Conservation (phyloP, 64 coral and sea anemone genomes). For the Hydrozoanthus tunicans region DNA sequence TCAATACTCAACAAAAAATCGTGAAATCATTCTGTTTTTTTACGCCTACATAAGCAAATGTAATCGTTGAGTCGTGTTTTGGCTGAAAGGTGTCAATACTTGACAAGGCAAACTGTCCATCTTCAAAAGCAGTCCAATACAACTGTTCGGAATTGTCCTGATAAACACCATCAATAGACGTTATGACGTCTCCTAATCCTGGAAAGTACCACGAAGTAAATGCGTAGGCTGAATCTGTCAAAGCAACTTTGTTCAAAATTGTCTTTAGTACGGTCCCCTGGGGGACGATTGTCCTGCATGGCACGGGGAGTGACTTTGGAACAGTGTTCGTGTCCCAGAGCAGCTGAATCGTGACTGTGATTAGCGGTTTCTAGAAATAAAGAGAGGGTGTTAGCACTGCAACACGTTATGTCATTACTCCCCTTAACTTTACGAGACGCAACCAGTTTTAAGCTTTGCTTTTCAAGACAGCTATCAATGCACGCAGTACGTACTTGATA, state of each 20-base stretch:
- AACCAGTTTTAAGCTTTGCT: no score
- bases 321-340: neutral
- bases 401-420: no score
- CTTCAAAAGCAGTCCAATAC: conserved; percentile 15
- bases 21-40: neutral
- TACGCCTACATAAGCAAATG: conserved; percentile 3
- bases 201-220: conserved; percentile 38
- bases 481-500: no score
- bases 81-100: conserved; percentile 32
- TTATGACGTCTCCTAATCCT: conserved; percentile 18
- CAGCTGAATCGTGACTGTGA: conserved; percentile 23
- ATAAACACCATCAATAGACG: conserved; percentile 30
- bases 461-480: no score
- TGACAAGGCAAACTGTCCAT: neutral
- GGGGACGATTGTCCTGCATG: conserved; percentile 18
- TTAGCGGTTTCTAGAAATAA: neutral
- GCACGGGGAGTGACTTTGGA: neutral
- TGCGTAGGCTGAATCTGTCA: neutral
- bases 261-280: conserved; percentile 40
- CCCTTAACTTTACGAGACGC: no score
- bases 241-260: conserved; percentile 23
- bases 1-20: neutral
- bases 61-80: conserved; percentile 22
- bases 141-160: conserved; percentile 8
- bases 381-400: neutral